phyloP scores from a whole-genome alignment of 2,888 invertebrate species.

The Conomelus anceps region DNA sequence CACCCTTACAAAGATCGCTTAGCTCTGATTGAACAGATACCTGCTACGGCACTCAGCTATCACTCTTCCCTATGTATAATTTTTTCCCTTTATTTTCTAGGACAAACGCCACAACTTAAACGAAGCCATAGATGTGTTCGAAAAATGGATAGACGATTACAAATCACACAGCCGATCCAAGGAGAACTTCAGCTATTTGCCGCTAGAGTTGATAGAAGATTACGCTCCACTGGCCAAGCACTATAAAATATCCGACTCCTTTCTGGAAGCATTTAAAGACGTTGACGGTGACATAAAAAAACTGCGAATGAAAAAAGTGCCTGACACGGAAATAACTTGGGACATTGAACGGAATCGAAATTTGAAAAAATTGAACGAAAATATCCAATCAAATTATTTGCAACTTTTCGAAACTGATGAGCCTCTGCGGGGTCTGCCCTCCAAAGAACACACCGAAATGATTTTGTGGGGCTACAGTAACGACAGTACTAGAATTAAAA shows the following conservation, averaged over 20 bases:
- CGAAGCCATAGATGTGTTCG: conserved; percentile 62
- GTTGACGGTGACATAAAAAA: conserved; percentile 67
- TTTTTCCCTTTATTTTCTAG: background rate
- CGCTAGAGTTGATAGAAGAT: conserved; percentile 52
- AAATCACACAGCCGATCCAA: conserved; percentile 58
- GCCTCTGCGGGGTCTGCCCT: conserved; percentile 59
- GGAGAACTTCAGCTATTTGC: conserved; percentile 63
- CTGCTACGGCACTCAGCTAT: too few species aligned
- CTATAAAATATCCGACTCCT: conserved; percentile 47
- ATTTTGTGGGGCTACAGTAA: conserved; percentile 72
- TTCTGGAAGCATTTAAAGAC: conserved; percentile 56
- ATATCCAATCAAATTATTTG: conserved; percentile 46
- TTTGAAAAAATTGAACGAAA: conserved; percentile 44
- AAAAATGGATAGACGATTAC: conserved; percentile 67
- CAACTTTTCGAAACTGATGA: conserved; percentile 51
- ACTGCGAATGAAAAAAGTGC: conserved; percentile 49
- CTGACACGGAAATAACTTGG: conserved; percentile 57
- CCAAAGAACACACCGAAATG: conserved; percentile 58
- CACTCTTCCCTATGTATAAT: too few species aligned
- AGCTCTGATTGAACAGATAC: too few species aligned
- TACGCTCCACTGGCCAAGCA: conserved; percentile 50
- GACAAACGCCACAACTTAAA: conserved; percentile 67
- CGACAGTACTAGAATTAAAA: conserved; percentile 60
- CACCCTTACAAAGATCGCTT: too few species aligned
- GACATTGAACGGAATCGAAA: conserved; percentile 64